phyloP scores from a whole-genome alignment of 2,113 vertebrate species.

The Saguinus imperator region DNA sequence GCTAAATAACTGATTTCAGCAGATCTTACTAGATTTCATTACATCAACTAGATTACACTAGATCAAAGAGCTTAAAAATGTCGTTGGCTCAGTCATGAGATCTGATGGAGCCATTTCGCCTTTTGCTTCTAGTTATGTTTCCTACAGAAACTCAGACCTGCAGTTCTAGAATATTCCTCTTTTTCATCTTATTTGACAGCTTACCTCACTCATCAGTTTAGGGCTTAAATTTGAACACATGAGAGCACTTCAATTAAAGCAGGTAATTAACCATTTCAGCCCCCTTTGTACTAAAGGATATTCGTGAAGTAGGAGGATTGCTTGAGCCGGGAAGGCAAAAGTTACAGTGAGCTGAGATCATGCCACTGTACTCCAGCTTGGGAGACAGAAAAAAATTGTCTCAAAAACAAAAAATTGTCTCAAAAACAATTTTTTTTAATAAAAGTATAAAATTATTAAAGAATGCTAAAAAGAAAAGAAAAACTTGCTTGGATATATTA shows the following conservation, averaged over 20 bases:
- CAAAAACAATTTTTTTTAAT: too few relatives aligned
- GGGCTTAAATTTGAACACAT: not conserved
- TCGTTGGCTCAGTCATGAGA: not conserved
- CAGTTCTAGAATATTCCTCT: not conserved
- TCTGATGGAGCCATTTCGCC: not conserved
- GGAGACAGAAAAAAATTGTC: too few relatives aligned
- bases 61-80: not conserved
- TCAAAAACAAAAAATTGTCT: too few relatives aligned
- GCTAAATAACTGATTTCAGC: not conserved
- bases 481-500: not conserved
- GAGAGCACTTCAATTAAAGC: not conserved
- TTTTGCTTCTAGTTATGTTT: conserved; percentile 46
- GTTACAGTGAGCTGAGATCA: too few relatives aligned
- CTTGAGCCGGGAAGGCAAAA: too few relatives aligned
- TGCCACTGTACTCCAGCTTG: too few relatives aligned
- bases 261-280: not conserved
- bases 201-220: not conserved
- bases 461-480: not conserved
- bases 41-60: not conserved
- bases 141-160: not conserved
- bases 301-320: not conserved
- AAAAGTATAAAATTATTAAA: not conserved
- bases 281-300: not conserved
- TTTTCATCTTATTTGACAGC: not conserved
- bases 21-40: not conserved